Conservation (phyloP, 2,888 invertebrate genomes). For the Drosophila helvetica region DNA sequence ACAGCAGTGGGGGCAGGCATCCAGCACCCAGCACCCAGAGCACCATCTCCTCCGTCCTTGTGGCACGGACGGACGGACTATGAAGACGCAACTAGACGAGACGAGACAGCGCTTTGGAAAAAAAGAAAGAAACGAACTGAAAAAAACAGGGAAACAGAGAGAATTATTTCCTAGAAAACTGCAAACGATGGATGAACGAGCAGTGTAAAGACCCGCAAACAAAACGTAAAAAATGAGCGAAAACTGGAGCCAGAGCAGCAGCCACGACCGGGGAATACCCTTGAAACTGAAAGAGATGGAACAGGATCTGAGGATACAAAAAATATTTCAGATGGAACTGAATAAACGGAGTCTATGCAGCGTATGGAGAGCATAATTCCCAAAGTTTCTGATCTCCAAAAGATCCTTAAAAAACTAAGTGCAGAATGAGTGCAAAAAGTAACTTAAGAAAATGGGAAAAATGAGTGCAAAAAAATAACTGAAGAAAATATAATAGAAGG, state of each 20-base stretch:
- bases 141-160: slow-evolving; percentile 52
- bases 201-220: slow-evolving; percentile 34
- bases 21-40: slow-evolving; percentile 42
- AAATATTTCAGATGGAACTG: neutral
- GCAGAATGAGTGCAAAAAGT: neutral
- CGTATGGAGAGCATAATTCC: neutral
- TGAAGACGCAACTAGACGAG: slow-evolving; percentile 72
- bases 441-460: neutral
- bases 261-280: slow-evolving; percentile 7
- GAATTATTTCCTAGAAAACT: slow-evolving; percentile 73
- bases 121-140: slow-evolving; percentile 51
- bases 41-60: slow-evolving; percentile 21
- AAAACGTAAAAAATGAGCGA: slow-evolving; percentile 24
- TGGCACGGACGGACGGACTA: slow-evolving; percentile 34
- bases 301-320: neutral
- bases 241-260: slow-evolving; percentile 16
- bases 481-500: slow-evolving; percentile 40
- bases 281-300: neutral
- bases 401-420: neutral
- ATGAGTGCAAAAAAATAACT: neutral
- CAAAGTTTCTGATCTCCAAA: neutral
- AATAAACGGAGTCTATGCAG: neutral
- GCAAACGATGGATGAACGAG: slow-evolving; percentile 42
- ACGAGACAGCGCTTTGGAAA: slow-evolving; percentile 49
- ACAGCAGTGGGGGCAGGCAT: slow-evolving; percentile 38